Percentiles rank a stretch among this genome's conserved stretches.
Evolutionary conservation across 23 tunicate species (phyloP).

Genomic region (Aplidium turbinatum): DNA sequence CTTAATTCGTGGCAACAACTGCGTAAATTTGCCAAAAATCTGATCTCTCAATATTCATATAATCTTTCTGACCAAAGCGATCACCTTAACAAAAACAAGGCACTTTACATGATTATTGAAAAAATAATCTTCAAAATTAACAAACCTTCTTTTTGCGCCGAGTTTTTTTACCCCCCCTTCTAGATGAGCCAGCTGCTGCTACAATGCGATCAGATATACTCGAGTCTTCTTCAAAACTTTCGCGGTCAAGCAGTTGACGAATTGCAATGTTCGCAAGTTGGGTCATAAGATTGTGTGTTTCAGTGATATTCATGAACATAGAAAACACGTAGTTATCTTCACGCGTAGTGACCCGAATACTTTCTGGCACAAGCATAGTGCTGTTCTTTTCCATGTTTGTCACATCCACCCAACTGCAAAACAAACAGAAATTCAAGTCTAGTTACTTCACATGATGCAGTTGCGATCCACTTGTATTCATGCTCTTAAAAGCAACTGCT

Average conservation of each 20-base stretch:
- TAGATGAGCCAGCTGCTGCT: slow-evolving; percentile 10
- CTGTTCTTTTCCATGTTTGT: slow-evolving; percentile 80
- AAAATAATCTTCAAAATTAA: background rate
- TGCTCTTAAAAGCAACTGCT: too few relatives aligned
- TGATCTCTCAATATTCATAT: too few relatives aligned
- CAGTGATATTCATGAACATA: slow-evolving; percentile 77
- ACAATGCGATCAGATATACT: slow-evolving; percentile 29
- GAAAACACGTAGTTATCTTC: slow-evolving; percentile 82
- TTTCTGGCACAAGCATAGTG: slow-evolving; percentile 90
- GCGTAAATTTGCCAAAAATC: too few relatives aligned
- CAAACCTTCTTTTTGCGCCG: slow-evolving; percentile 53
- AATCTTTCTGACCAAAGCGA: too few relatives aligned
- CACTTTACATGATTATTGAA: background rate
- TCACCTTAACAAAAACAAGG: too few relatives aligned
- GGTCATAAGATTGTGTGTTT: slow-evolving; percentile 81
- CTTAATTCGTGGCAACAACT: too few relatives aligned
- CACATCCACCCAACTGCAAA: slow-evolving; percentile 92
- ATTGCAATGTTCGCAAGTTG: slow-evolving; percentile 98
- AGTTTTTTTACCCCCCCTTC: background rate
- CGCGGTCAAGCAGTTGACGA: slow-evolving; percentile 87
- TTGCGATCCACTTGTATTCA: too few relatives aligned
- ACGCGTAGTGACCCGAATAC: slow-evolving; percentile 62
- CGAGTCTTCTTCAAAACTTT: slow-evolving; percentile 62
- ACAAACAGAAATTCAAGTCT: background rate
- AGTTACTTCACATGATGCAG: too few relatives aligned